Conservation (phyloP, 2,797 vertebrate species). For the Simalia tracyae region DNA sequence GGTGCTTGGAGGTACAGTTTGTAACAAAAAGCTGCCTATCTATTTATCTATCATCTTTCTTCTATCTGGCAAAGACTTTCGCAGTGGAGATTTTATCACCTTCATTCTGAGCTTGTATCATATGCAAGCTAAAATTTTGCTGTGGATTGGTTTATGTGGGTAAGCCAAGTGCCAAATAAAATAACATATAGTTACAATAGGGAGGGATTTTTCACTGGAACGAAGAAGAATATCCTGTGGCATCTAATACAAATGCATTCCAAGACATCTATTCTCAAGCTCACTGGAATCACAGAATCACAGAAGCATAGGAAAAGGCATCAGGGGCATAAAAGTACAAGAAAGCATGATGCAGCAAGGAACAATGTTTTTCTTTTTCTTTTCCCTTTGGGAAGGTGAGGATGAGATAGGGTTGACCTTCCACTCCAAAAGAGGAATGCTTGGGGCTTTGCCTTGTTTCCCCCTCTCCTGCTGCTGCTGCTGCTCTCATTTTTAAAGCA, state of each 20-base stretch:
- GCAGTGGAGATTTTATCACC: constrained; percentile 38
- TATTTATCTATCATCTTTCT: constrained; percentile 8
- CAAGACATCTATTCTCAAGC: constrained; percentile 34
- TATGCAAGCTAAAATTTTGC: constrained; percentile 52
- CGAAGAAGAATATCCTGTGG: constrained; percentile 21
- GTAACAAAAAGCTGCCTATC: not conserved
- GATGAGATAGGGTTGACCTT: not conserved
- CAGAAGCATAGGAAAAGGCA: constrained; percentile 24
- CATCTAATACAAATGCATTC: constrained; percentile 20
- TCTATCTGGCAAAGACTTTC: constrained; percentile 45
- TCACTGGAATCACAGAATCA: not conserved
- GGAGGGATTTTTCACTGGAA: constrained; percentile 45
- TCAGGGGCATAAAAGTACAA: constrained; percentile 12
- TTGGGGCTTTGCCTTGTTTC: too few relatives aligned
- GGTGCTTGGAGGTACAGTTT: not conserved
- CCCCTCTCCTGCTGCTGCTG: not conserved
- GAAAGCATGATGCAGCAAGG: not conserved
- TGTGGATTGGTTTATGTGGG: constrained; percentile 48
- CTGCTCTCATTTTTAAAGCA: not conserved
- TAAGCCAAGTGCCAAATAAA: constrained; percentile 56
- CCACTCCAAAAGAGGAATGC: not conserved
- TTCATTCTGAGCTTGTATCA: constrained; percentile 30
- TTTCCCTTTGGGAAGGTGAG: not conserved
- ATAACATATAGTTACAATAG: constrained; percentile 28
- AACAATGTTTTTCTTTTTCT: not conserved